Percentiles rank a stretch among this genome's conserved stretches.
These are phyloP conservation scores for Conopomorpha cramerella DNA, from an alignment of 1,140 invertebrate genomes.

Conservation along the genomic window DNA sequence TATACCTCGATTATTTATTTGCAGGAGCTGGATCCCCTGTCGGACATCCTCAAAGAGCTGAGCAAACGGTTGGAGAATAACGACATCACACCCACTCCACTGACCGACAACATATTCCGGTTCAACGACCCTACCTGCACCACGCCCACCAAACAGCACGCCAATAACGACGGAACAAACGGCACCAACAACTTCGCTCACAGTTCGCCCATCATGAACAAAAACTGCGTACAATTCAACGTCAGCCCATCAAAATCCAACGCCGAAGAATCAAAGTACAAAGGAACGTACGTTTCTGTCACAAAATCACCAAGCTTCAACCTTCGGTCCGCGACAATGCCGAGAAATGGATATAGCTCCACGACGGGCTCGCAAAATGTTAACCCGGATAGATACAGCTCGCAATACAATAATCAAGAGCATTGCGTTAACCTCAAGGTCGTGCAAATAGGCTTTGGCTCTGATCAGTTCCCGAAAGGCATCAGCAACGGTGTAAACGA, in stretches of 20 bases:
- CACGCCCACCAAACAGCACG: slow-evolving; percentile 26
- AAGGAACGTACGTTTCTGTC: slow-evolving; percentile 31
- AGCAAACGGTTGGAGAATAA: slow-evolving; percentile 50
- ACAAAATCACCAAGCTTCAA: slow-evolving; percentile 60
- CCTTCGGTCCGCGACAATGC: slow-evolving; percentile 70
- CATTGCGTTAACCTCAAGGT: slow-evolving; percentile 58
- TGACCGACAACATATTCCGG: slow-evolving; percentile 61
- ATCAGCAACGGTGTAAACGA: slow-evolving; percentile 54
- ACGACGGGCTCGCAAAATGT: slow-evolving; percentile 43
- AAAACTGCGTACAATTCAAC: slow-evolving; percentile 50
- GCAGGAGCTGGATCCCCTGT: slow-evolving; percentile 58
- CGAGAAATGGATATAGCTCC: slow-evolving; percentile 68
- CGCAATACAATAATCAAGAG: slow-evolving; percentile 56
- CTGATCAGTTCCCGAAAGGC: slow-evolving; percentile 48
- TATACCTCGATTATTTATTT: no score
- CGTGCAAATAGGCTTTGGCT: slow-evolving; percentile 58
- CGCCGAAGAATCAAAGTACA: slow-evolving; percentile 47
- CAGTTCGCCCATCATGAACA: slow-evolving; percentile 55
- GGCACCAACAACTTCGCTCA: slow-evolving; percentile 45
- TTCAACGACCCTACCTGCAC: slow-evolving; percentile 72
- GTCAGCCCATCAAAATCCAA: slow-evolving; percentile 50
- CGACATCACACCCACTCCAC: slow-evolving; percentile 33
- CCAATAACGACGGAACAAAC: slow-evolving; percentile 19
- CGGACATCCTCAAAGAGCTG: slow-evolving; percentile 63
- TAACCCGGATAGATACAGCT: slow-evolving; percentile 54